Base-by-base conservation (phyloP, 2,888 invertebrate genomes). In the Drosophila buzzatii region DNA sequence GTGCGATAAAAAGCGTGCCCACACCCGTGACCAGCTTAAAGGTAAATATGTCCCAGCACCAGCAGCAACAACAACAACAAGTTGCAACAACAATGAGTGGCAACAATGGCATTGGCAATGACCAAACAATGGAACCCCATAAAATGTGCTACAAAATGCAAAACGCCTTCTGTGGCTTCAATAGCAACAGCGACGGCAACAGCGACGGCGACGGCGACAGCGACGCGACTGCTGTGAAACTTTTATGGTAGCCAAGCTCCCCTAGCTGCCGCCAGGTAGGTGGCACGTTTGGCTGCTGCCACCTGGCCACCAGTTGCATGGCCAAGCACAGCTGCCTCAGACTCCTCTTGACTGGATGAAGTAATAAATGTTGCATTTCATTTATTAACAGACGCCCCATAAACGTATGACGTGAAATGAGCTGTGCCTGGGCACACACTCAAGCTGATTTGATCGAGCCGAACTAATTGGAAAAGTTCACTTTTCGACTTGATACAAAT, bases 71-170 rank as follows among this genome's bases (percentile, higher is more conserved):
- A 58, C 45, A 73, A 42, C 75, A 60, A 55, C 47, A 61, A 53
- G 39, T 20, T 41, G 49, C 47, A 61, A 61, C 70, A 62, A 63
- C 57, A 49, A 64, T 35, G 52, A 63, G 35, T 42, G 57, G 65
- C 82, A 85, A 89, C 85, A 85, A 85, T 89, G 67, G 62, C 79
- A 70, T 64, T 74, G 65, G 60, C 82, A 79, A 78, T 81, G 85
- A 77, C 88, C 69, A 66, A 69, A 89, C 89, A 89, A 84, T 86
- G 87, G 65, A 55, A 62, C 65, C 75, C 83, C 86, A 82, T 89
- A 89, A 90, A 85, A 86, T 89, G 89, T 86, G 89, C 89, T 86
- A 73, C 86, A 87, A 89, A 90, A 86, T 86, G 90, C 90, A 88
- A 88, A 85, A 85, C 89, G 89, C 90, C 81, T 90, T 88, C 81